A percentile compares a stretch with the other conserved stretches of the same genome.
Conservation (phyloP, 53 echinoderm and acorn worm species). For the Paracentrotus lividus region DNA sequence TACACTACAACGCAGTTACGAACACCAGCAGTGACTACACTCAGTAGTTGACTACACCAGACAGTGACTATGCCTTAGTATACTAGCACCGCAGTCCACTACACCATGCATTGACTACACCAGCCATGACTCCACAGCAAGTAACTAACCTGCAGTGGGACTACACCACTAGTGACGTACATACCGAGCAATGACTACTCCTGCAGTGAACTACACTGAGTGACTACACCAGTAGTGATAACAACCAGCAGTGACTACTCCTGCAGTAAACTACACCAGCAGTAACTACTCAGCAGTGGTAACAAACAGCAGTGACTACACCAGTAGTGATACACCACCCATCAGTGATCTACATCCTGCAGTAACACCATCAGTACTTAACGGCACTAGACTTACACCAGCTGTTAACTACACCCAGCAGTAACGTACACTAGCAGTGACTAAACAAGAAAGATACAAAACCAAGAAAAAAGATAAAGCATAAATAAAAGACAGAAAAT, state of each 20-base stretch:
- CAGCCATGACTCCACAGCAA: neutral
- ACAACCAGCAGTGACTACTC: constrained; percentile 53
- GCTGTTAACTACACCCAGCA: too few relatives aligned
- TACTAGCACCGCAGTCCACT: too few relatives aligned
- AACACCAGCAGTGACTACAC: neutral
- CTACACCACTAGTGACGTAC: neutral
- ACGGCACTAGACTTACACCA: too few relatives aligned
- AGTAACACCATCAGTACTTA: too few relatives aligned
- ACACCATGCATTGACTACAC: neutral
- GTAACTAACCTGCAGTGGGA: constrained; percentile 10
- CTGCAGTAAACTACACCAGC: constrained; percentile 61
- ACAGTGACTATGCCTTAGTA: too few relatives aligned
- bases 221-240: constrained; percentile 68
- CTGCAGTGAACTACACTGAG: neutral
- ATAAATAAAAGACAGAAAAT: too few relatives aligned
- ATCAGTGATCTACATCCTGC: constrained; percentile 31
- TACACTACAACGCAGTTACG: too few relatives aligned
- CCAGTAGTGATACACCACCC: neutral
- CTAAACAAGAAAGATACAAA: too few relatives aligned
- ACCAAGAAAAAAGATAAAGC: too few relatives aligned
- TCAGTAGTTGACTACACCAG: too few relatives aligned
- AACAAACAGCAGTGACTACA: constrained; percentile 10
- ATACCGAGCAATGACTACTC: neutral
- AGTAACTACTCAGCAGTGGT: neutral
- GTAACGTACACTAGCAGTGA: too few relatives aligned